phyloP scores from a whole-genome alignment of 2,797 vertebrate genomes.

The Pseudopleuronectes americanus region DNA sequence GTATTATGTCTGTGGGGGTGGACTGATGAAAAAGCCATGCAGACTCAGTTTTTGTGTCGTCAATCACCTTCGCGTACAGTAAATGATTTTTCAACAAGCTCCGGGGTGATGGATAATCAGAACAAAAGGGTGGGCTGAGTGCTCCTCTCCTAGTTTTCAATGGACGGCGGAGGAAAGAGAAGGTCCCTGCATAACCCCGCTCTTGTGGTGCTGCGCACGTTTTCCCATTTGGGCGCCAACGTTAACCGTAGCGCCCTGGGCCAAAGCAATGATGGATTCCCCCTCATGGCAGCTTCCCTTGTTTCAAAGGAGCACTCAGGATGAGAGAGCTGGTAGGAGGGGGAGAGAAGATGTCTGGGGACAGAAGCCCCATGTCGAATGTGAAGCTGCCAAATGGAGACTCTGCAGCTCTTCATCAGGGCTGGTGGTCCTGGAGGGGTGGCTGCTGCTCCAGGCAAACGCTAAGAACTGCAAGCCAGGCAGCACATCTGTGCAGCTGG shows the following conservation, averaged over 20 bases:
- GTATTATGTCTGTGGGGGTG: slow-evolving; percentile 68
- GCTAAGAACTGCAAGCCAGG: slow-evolving; percentile 68
- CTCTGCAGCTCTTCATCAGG: slow-evolving; percentile 73
- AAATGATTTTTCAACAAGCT: slow-evolving; percentile 81
- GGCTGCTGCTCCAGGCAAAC: slow-evolving; percentile 62
- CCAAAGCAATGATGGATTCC: slow-evolving; percentile 77
- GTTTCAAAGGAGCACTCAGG: slow-evolving; percentile 73
- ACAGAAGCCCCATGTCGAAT: slow-evolving; percentile 67
- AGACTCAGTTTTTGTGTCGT: slow-evolving; percentile 69
- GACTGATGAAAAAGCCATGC: slow-evolving; percentile 69
- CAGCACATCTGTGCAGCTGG: slow-evolving; percentile 76
- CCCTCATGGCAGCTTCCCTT: slow-evolving; percentile 67
- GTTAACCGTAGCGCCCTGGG: slow-evolving; percentile 73
- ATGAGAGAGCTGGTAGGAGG: slow-evolving; percentile 44
- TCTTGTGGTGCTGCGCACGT: slow-evolving; percentile 76
- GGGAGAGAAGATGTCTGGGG: slow-evolving; percentile 55
- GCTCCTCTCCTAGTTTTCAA: slow-evolving; percentile 54
- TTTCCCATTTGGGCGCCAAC: slow-evolving; percentile 77
- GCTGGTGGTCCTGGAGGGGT: slow-evolving; percentile 70
- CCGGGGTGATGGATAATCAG: slow-evolving; percentile 78
- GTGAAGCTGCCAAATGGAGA: slow-evolving; percentile 71
- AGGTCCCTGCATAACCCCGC: slow-evolving; percentile 42
- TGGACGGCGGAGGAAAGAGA: slow-evolving; percentile 42
- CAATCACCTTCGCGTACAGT: slow-evolving; percentile 78
- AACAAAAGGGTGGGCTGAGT: slow-evolving; percentile 56